A percentile compares a stretch with the other conserved stretches of the same genome.
Conservation (phyloP, 2,888 invertebrate species). For the Zeuzera pyrina region DNA sequence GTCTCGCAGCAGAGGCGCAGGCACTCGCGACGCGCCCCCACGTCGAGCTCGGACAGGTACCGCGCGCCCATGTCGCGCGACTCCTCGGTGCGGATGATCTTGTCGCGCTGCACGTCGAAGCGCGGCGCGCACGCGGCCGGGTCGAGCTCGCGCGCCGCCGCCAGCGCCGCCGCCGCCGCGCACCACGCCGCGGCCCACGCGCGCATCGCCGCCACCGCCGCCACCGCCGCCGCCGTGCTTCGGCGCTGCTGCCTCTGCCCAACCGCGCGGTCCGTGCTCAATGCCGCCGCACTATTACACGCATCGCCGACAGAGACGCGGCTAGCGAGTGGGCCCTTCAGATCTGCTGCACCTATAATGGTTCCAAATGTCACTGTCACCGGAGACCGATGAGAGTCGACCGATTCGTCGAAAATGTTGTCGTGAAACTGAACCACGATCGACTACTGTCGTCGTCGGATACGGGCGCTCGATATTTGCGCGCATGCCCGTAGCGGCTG, state of each 20-base stretch:
- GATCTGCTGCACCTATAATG: no score
- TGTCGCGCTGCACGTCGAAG: slow-evolving; percentile 89
- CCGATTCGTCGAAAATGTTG: no score
- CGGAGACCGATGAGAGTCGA: no score
- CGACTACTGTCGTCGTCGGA: not conserved
- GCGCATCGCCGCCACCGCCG: slow-evolving; percentile 6
- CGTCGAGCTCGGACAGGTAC: slow-evolving; percentile 88
- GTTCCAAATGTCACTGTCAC: no score
- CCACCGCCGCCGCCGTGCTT: not conserved
- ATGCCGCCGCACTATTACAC: not conserved
- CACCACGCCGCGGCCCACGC: slow-evolving; percentile 24
- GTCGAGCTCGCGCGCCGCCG: slow-evolving; percentile 67
- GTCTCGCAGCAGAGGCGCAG: slow-evolving; percentile 90
- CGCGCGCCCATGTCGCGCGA: slow-evolving; percentile 91
- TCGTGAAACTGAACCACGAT: no score
- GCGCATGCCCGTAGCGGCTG: slow-evolving; percentile 10
- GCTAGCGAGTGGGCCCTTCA: not conserved
- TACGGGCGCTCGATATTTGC: not conserved
- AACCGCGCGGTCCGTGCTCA: slow-evolving; percentile 1
- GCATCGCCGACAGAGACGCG: not conserved
- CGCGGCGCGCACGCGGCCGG: slow-evolving; percentile 80
- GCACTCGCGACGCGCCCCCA: slow-evolving; percentile 86
- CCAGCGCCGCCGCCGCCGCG: slow-evolving; percentile 24
- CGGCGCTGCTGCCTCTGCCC: no score
- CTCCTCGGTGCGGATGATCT: slow-evolving; percentile 92